Evolutionary conservation across 2,888 invertebrate species (phyloP).

Genomic region (Platypus cylindrus): DNA sequence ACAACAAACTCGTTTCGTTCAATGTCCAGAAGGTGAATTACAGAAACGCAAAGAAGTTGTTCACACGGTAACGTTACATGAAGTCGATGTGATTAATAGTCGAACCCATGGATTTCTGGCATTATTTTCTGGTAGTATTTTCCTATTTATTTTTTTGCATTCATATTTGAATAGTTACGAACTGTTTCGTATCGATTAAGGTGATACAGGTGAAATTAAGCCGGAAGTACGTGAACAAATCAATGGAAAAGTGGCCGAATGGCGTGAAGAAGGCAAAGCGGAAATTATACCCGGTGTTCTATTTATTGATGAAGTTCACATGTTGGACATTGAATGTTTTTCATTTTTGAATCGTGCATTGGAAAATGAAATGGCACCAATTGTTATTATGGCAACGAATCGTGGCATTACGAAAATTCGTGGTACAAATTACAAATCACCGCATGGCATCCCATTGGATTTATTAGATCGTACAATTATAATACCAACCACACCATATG

Average conservation of each 20-base stretch:
- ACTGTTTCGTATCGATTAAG: constrained; percentile 32
- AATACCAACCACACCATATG: constrained; percentile 80
- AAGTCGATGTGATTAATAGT: constrained; percentile 98
- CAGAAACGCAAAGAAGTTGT: constrained; percentile 97
- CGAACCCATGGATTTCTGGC: constrained; percentile 96
- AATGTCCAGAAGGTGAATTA: constrained; percentile 96
- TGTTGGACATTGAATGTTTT: constrained; percentile 99
- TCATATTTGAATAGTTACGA: background rate
- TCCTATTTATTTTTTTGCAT: constrained; percentile 4
- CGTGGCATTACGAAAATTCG: constrained; percentile 88
- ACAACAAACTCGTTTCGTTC: constrained; percentile 71
- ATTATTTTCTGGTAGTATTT: constrained; percentile 66
- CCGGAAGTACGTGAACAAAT: constrained; percentile 96
- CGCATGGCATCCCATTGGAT: constrained; percentile 96
- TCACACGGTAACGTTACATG: constrained; percentile 96
- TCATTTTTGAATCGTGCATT: constrained; percentile 94
- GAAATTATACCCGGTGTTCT: constrained; percentile 97
- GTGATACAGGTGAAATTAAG: constrained; percentile 99
- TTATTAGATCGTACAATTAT: constrained; percentile 91
- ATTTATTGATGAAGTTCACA: constrained; percentile 95
- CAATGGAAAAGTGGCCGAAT: constrained; percentile 85
- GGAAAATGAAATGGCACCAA: constrained; percentile 93
- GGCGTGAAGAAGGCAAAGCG: constrained; percentile 98
- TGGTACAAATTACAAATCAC: constrained; percentile 69
- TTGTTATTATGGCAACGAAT: constrained; percentile 98